These are phyloP conservation scores for Rambutsinella grinnellia DNA, from an alignment of 2,888 invertebrate genomes.

Conservation along the genomic window DNA sequence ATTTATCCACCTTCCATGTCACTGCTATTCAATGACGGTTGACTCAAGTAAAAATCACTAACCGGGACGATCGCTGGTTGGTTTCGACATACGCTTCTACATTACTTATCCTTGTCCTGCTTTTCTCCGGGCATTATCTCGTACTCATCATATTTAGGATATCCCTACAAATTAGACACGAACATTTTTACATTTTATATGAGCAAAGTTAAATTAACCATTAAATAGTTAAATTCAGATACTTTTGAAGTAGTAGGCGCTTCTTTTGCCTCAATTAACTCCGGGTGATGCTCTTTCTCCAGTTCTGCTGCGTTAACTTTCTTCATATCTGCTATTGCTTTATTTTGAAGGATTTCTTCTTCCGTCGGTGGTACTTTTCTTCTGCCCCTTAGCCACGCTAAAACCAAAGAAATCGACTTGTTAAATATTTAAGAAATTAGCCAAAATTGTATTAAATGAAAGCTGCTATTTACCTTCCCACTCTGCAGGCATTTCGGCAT, in stretches of 20 bases:
- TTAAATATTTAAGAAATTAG: background rate
- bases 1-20: no score
- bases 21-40: no score
- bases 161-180: conserved; percentile 68
- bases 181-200: no score
- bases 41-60: no score
- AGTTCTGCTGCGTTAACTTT: conserved; percentile 81
- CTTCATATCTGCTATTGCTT: conserved; percentile 80
- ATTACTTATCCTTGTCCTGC: conserved; percentile 30
- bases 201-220: no score
- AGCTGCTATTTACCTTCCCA: conserved; percentile 81
- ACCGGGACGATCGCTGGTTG: no score
- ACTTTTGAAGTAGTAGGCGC: background rate
- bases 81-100: no score
- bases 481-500: conserved; percentile 84
- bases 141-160: conserved; percentile 76
- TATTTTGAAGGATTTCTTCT: conserved; percentile 80
- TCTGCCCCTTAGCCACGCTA: conserved; percentile 82
- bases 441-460: conserved; percentile 1
- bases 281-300: conserved; percentile 72
- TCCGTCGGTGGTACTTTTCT: conserved; percentile 78
- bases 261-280: conserved; percentile 54
- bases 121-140: conserved; percentile 71
- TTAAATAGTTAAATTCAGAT: no score
- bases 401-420: conserved; percentile 5